Evolutionary conservation across 92 coral and sea anemone species (phyloP).

Genomic region (Hydrozoanthus gracilis): DNA sequence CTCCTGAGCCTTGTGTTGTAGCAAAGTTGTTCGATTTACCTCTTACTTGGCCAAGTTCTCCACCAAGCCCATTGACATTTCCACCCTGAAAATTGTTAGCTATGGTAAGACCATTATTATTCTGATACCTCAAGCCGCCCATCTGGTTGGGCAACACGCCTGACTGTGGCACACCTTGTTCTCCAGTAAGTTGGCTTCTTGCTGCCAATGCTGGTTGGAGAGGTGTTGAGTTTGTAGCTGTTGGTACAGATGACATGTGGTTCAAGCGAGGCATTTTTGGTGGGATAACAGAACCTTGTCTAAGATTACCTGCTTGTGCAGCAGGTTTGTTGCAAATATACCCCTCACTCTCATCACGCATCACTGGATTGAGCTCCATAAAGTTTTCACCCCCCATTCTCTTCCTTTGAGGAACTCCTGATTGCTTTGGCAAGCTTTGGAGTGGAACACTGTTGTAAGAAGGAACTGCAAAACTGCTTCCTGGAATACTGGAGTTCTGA

Average conservation of each 20-base stretch:
- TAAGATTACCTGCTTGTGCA: neutral
- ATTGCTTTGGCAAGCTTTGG: neutral
- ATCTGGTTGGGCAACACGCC: neutral
- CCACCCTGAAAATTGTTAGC: conserved; percentile 13
- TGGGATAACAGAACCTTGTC: conserved; percentile 11
- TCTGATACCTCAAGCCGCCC: conserved; percentile 1
- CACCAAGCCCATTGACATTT: conserved; percentile 25
- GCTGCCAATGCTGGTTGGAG: neutral
- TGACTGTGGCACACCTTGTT: conserved; percentile 23
- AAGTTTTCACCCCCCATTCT: conserved; percentile 6
- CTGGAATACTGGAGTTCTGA: neutral
- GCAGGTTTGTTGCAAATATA: neutral
- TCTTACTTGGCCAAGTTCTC: conserved; percentile 8
- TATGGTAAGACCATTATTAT: conserved; percentile 17
- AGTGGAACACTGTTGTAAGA: neutral
- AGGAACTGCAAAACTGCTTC: neutral
- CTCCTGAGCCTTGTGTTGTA: neutral
- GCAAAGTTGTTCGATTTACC: neutral
- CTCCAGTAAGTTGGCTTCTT: neutral
- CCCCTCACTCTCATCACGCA: neutral
- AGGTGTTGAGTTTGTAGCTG: conserved; percentile 22
- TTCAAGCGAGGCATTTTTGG: conserved; percentile 36
- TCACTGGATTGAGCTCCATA: neutral
- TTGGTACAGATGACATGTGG: conserved; percentile 34
- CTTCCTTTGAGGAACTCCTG: conserved; percentile 15